A percentile compares a stretch with the other conserved stretches of the same genome.
phyloP scores from a whole-genome alignment of 2,113 vertebrate genomes.

The Albula glossodonta region DNA sequence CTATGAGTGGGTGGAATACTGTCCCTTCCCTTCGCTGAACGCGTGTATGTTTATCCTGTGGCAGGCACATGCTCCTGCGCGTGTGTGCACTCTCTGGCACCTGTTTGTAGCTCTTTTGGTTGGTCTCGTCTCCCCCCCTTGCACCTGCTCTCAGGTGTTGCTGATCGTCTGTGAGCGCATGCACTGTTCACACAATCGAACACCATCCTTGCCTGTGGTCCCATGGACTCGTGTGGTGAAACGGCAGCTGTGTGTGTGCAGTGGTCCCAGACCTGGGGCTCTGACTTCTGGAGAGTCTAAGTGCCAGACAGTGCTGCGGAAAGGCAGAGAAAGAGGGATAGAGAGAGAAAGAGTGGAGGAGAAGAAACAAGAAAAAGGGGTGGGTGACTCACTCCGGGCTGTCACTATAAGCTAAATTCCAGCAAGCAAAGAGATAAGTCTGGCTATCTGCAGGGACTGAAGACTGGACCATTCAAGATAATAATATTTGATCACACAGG shows the following conservation, averaged over 20 bases:
- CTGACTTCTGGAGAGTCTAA: neutral
- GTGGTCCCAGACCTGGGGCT: neutral
- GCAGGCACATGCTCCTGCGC: neutral
- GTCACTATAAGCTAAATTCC: neutral
- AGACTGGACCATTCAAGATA: neutral
- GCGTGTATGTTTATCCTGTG: neutral
- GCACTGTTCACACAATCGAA: no score
- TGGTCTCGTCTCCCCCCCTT: neutral
- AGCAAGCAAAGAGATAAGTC: neutral
- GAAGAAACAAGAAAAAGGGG: neutral
- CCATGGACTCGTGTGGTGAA: neutral
- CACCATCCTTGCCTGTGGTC: neutral
- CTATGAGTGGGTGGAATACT: neutral
- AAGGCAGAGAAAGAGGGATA: neutral
- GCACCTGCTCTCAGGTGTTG: neutral
- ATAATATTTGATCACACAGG: neutral
- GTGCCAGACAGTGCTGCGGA: neutral
- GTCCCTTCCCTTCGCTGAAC: neutral
- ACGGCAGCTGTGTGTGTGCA: neutral
- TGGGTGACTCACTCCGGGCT: neutral
- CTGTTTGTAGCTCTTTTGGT: neutral
- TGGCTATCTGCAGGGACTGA: neutral
- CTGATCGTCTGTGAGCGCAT: neutral
- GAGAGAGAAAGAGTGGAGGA: neutral
- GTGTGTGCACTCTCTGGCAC: neutral